phyloP scores from a whole-genome alignment of 2,113 vertebrate species.

The Cyanistes caeruleus region DNA sequence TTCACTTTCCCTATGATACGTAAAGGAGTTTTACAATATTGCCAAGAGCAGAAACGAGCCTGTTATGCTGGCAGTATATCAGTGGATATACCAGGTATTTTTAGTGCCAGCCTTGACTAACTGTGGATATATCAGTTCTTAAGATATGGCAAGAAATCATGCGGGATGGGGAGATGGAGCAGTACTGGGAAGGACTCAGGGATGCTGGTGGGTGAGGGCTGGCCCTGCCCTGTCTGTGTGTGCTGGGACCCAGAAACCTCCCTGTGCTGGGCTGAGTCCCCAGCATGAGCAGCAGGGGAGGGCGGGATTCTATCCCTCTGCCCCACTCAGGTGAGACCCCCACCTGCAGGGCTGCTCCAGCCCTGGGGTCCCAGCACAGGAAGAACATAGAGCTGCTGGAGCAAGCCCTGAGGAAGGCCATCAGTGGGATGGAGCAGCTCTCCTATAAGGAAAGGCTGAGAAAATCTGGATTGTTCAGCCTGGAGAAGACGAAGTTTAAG shows the following conservation, averaged over 20 bases:
- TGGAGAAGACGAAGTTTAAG: not conserved
- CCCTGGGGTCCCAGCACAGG: not conserved
- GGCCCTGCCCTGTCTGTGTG: fast-evolving
- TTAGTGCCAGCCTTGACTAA: not conserved
- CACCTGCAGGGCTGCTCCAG: not conserved
- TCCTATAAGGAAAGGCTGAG: not conserved
- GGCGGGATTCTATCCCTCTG: not conserved
- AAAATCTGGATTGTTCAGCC: not conserved
- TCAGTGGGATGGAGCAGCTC: not conserved
- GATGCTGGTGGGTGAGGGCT: not conserved
- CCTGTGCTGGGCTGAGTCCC: not conserved
- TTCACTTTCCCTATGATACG: not conserved
- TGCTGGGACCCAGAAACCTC: not conserved
- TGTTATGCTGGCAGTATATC: not conserved
- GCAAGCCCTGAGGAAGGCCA: not conserved
- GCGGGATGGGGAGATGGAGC: not conserved
- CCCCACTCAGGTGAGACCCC: not conserved
- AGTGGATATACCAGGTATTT: not conserved
- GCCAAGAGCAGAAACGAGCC: not conserved
- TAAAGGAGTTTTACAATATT: not conserved
- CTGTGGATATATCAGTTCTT: not conserved
- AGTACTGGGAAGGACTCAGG: not conserved
- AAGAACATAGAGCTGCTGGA: not conserved
- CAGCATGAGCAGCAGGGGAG: not conserved
- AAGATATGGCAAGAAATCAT: not conserved